phyloP scores from a whole-genome alignment of 2,797 vertebrate genomes.

The Poeciliopsis presidionis region DNA sequence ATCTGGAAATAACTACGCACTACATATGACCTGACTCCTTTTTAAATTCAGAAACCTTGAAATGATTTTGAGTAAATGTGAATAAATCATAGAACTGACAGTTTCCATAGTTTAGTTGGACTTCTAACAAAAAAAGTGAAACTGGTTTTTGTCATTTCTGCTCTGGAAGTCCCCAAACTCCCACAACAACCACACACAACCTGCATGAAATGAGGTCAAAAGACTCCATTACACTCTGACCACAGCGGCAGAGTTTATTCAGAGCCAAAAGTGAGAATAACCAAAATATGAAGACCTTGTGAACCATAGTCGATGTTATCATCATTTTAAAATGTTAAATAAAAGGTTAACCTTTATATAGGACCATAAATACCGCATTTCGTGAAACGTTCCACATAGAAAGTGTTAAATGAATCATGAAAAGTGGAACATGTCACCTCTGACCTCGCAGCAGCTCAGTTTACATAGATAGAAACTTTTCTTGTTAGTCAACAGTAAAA shows the following conservation, averaged over 20 bases:
- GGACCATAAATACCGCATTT: not conserved
- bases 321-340: not conserved
- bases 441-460: not conserved
- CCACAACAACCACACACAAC: not conserved
- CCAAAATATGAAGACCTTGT: not conserved
- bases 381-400: not conserved
- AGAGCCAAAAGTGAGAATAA: not conserved
- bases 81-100: not conserved
- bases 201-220: not conserved
- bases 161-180: slow-evolving; percentile 9
- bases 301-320: not conserved
- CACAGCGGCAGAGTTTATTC: not conserved
- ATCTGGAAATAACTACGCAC: not conserved
- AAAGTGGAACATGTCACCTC: not conserved
- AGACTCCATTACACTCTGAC: not conserved
- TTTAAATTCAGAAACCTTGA: not conserved
- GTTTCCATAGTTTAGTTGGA: not conserved
- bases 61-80: not conserved
- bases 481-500: not conserved
- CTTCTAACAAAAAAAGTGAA: not conserved
- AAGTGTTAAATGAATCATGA: not conserved
- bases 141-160: not conserved
- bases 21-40: not conserved
- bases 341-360: not conserved
- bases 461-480: not conserved